Conservation (phyloP, 2,888 invertebrate species). For the Sarcophaga rosellei region DNA sequence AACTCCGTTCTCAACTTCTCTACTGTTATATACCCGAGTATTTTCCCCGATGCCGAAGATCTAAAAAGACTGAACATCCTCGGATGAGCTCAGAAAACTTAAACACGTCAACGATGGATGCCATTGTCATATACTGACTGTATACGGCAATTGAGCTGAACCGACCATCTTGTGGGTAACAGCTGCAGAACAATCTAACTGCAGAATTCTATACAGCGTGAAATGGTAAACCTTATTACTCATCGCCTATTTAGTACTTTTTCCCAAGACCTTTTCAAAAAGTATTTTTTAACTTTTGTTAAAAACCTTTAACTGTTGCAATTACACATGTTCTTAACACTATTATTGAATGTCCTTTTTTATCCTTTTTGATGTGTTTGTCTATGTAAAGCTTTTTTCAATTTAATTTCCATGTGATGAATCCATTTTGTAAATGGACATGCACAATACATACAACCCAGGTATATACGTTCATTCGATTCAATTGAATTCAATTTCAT, state of each 20-base stretch:
- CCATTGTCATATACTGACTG: no score
- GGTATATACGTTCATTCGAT: not conserved
- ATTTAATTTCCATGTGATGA: conserved; percentile 21
- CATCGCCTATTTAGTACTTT: not conserved
- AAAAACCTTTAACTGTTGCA: not conserved
- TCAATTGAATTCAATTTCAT: not conserved
- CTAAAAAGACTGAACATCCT: no score
- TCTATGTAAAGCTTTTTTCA: conserved; percentile 26
- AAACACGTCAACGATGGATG: no score
- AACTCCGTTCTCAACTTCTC: no score
- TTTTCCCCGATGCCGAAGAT: no score
- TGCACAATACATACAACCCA: not conserved
- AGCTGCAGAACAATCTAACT: no score
- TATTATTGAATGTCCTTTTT: conserved; percentile 3
- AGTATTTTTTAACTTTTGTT: not conserved
- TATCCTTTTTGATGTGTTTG: not conserved
- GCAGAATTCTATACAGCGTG: no score
- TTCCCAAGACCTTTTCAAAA: not conserved
- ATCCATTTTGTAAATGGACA: conserved; percentile 8
- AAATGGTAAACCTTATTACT: no score
- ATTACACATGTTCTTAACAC: not conserved
- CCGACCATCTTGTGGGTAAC: no score
- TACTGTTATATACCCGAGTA: no score
- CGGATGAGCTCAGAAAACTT: no score
- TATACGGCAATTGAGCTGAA: no score